Conservation (phyloP, 2,113 vertebrate genomes). For the Mormoops blainvillei region DNA sequence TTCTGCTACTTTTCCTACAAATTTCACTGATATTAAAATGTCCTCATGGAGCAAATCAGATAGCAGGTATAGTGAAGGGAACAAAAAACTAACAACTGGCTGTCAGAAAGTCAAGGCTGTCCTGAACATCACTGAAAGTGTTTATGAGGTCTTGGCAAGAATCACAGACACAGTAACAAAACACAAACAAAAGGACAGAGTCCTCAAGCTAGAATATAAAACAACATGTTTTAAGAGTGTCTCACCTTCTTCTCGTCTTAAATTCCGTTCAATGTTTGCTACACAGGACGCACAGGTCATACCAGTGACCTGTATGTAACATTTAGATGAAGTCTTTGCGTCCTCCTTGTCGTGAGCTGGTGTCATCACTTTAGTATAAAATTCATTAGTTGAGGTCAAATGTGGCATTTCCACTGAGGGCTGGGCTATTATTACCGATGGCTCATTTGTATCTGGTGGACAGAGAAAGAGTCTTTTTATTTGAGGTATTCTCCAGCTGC, state of each 20-base stretch:
- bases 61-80: not conserved
- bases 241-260: conserved; percentile 92
- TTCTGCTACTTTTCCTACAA: not conserved
- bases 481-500: not conserved
- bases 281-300: conserved; percentile 99
- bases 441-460: conserved; percentile 58
- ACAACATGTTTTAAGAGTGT: not conserved
- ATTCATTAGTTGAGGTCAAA: conserved; percentile 62
- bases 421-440: conserved; percentile 56
- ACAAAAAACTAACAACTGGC: not conserved
- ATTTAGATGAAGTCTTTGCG: conserved; percentile 84
- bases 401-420: conserved; percentile 49
- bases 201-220: not conserved
- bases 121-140: not conserved
- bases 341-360: conserved; percentile 62
- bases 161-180: conserved; percentile 28
- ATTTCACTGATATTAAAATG: conserved; percentile 36
- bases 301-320: conserved; percentile 93
- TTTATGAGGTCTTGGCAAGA: conserved; percentile 25
- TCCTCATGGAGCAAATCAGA: conserved; percentile 26
- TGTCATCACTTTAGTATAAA: conserved; percentile 41
- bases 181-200: not conserved
- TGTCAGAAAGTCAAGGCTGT: not conserved
- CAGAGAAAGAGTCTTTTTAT: conserved; percentile 38
- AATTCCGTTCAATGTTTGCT: conserved; percentile 96